Conservation (phyloP, 2,888 invertebrate genomes). For the Trissonchulus sp. region DNA sequence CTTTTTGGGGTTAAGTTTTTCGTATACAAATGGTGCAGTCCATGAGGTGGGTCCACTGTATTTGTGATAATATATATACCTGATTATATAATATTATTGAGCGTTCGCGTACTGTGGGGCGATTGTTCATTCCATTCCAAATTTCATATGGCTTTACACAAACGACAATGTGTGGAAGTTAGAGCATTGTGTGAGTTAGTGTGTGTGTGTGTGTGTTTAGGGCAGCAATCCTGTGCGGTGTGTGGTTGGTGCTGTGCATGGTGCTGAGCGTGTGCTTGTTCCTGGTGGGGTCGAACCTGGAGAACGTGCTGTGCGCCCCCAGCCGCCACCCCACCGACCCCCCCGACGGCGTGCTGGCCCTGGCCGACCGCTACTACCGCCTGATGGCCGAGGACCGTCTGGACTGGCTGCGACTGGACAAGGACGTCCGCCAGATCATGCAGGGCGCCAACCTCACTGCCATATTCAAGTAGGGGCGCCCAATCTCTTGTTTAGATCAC, state of each 20-base stretch:
- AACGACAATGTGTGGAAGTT: no score
- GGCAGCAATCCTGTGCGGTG: conserved; percentile 43
- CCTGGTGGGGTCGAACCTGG: conserved; percentile 43
- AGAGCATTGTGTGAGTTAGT: no score
- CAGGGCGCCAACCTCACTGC: background rate
- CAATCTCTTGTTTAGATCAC: background rate
- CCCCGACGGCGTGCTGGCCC: background rate
- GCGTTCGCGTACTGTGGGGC: no score
- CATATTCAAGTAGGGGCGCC: background rate
- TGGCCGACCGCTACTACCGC: background rate
- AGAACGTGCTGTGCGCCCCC: conserved; percentile 45
- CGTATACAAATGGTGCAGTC: no score
- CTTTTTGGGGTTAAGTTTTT: no score
- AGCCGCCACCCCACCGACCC: conserved; percentile 41
- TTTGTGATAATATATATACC: no score
- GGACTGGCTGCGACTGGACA: background rate
- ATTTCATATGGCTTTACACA: no score
- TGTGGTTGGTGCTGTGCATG: conserved; percentile 42
- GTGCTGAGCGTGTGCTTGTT: conserved; percentile 40
- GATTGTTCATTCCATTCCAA: no score
- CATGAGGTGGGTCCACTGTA: no score
- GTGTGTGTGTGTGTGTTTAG: no score
- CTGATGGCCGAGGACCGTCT: background rate
- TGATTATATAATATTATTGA: no score
- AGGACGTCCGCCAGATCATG: background rate